Percentiles rank a stretch among this genome's conserved stretches.
These are phyloP conservation scores for Heterotilapia buettikoferi DNA, from an alignment of 2,113 vertebrate genomes.

Conservation along the genomic window DNA sequence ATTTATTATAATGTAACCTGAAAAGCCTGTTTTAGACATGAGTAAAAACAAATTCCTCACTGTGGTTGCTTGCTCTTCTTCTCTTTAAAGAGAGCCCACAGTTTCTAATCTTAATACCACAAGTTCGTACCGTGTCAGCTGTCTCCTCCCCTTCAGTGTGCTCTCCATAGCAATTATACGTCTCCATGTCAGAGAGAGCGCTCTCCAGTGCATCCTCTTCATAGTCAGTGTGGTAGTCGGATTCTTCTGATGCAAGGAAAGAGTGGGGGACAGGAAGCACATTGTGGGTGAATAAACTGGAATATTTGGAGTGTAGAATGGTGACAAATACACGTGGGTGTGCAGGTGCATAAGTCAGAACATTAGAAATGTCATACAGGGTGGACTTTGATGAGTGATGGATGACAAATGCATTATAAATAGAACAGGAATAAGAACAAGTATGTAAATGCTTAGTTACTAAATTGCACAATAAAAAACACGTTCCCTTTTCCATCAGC, in stretches of 20 bases:
- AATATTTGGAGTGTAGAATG: background rate
- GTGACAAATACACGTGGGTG: background rate
- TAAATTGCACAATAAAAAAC: background rate
- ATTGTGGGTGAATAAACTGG: background rate
- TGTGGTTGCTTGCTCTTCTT: background rate
- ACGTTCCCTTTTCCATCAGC: background rate
- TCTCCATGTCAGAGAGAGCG: constrained; percentile 71
- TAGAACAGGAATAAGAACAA: background rate
- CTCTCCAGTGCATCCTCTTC: constrained; percentile 84
- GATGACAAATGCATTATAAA: background rate
- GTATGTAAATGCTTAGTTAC: background rate
- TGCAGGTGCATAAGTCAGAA: constrained; percentile 15
- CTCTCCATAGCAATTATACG: constrained; percentile 53
- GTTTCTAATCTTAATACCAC: background rate
- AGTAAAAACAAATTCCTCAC: background rate
- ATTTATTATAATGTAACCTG: background rate
- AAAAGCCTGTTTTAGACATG: background rate
- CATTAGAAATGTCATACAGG: background rate
- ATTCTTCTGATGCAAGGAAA: constrained; percentile 77
- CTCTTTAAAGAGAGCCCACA: background rate
- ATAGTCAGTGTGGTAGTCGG: constrained; percentile 90
- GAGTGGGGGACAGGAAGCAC: constrained; percentile 12
- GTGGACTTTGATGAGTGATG: background rate
- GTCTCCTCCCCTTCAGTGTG: constrained; percentile 73
- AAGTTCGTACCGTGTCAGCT: constrained; percentile 75